A percentile compares a stretch with the other conserved stretches of the same genome.
phyloP scores from a whole-genome alignment of 2,113 vertebrate genomes.

The Calyptommatus sinebrachiatus region DNA sequence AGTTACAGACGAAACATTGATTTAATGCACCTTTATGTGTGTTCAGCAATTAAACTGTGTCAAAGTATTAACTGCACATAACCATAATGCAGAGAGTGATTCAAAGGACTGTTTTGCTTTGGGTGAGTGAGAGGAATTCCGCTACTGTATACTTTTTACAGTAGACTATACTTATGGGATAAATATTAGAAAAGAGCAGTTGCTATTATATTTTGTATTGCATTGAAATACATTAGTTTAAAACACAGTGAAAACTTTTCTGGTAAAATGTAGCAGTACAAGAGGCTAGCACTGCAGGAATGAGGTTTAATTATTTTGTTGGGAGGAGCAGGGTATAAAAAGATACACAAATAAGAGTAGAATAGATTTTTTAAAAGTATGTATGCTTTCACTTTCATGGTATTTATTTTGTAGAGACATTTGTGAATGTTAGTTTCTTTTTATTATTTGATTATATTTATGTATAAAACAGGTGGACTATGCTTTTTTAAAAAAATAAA shows the following conservation, averaged over 20 bases:
- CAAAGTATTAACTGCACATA: slow-evolving; percentile 22
- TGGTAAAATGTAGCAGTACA: slow-evolving; percentile 42
- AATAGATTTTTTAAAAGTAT: slow-evolving; percentile 49
- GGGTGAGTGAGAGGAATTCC: slow-evolving; percentile 16
- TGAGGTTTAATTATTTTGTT: slow-evolving; percentile 52
- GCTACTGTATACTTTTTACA: slow-evolving; percentile 43
- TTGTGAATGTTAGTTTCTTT: slow-evolving; percentile 77
- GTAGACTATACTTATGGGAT: slow-evolving; percentile 22
- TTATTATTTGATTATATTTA: slow-evolving; percentile 76
- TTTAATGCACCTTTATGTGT: slow-evolving; percentile 40
- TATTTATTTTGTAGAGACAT: slow-evolving; percentile 81
- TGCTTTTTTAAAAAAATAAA: slow-evolving; percentile 79
- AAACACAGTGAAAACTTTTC: slow-evolving; percentile 19
- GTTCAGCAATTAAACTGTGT: slow-evolving; percentile 35
- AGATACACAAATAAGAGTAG: slow-evolving; percentile 59
- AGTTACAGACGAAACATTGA: slow-evolving; percentile 40
- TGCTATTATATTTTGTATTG: slow-evolving; percentile 55
- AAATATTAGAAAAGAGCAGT: slow-evolving; percentile 53
- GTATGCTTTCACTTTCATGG: slow-evolving; percentile 68
- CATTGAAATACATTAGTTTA: slow-evolving; percentile 24
- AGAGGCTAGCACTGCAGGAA: slow-evolving; percentile 52
- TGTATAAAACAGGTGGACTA: slow-evolving; percentile 76
- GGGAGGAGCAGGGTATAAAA: slow-evolving; percentile 68
- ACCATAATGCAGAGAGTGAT: slow-evolving; percentile 22
- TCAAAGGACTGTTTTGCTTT: slow-evolving; percentile 25